Conservation (phyloP, 2,797 vertebrate species). For the Anguilla megastoma region DNA sequence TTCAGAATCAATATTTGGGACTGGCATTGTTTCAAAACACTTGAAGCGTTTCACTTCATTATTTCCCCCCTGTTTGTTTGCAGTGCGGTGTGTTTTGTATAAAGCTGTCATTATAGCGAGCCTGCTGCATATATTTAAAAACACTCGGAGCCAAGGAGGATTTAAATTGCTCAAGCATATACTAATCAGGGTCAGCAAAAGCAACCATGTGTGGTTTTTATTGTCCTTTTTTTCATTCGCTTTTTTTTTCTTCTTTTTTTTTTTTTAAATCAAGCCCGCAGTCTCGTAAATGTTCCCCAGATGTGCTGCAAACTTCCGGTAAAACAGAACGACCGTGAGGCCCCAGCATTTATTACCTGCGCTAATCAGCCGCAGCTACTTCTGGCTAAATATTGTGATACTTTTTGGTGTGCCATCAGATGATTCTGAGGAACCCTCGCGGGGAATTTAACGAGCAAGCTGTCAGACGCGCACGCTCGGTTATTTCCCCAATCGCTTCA, state of each 20-base stretch:
- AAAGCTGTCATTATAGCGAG: constrained; percentile 34
- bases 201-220: constrained; percentile 49
- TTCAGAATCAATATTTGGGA: background rate
- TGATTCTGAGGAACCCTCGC: background rate
- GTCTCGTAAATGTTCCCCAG: constrained; percentile 58
- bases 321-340: constrained; percentile 45
- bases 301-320: constrained; percentile 55
- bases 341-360: constrained; percentile 56
- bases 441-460: constrained; percentile 31
- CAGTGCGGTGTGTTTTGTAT: constrained; percentile 9
- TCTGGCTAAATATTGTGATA: constrained; percentile 9
- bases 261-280: constrained; percentile 17
- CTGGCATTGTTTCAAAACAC: background rate
- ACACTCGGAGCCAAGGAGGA: constrained; percentile 23
- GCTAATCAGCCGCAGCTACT: constrained; percentile 51
- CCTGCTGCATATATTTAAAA: constrained; percentile 34
- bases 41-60: constrained; percentile 17
- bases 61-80: constrained; percentile 36
- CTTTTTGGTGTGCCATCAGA: background rate
- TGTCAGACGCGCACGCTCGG: background rate
- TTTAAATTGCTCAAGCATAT: constrained; percentile 43
- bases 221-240: constrained; percentile 30
- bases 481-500: background rate
- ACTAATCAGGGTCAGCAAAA: constrained; percentile 41
- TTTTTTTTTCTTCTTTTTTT: background rate